Base-by-base conservation (phyloP, 2,797 vertebrate species). In the Synanceia verrucosa region DNA sequence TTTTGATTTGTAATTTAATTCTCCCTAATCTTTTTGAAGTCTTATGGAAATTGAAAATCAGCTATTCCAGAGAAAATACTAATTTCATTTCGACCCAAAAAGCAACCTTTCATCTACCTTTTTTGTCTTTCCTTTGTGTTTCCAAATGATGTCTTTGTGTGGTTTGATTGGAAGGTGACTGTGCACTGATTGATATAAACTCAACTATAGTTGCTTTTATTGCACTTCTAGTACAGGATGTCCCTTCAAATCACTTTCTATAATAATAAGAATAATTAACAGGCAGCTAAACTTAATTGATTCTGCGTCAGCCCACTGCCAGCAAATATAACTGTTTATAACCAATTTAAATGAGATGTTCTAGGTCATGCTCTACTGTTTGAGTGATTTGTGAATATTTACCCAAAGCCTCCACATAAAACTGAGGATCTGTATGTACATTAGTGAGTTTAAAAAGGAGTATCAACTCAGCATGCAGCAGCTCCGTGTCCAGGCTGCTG, bases 1-100 rank as follows among this genome's bases (percentile, higher is more conserved):
- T 86, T 73, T 36, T 43, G 14, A 79, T 73, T n/a, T 83, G 23
- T 82, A 60, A 80, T 90, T 87, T 78, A 5, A 83, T 87, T 89
- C n/a, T 86, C 56, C 36, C 23, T 53, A 65, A 65, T 70, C 78
- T 71, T 82, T 21, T 66, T 67, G 51, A 81, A 85, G 55, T 59
- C 46, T 72, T 60, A 56, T 57, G 58, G 39, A 81, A 76, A 86
- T 70, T 68, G 47, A 82, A 81, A 80, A 75, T 33, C 18, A 29
- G 36, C n/a, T 67, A 65, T 76, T 86, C 6, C 51, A 64, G 29
- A 67, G 60, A 60, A 79, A 81, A 83, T 36, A 56, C 31, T 56
- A 21, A 73, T 84, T 76, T 84, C 4, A 75, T 66, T 81, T 73
- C 1, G 0, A 34, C 46, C 46, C 31, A 50, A 71, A 74, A 77